phyloP scores from a whole-genome alignment of 2,797 vertebrate genomes.

The Syngnathus rostellatus region DNA sequence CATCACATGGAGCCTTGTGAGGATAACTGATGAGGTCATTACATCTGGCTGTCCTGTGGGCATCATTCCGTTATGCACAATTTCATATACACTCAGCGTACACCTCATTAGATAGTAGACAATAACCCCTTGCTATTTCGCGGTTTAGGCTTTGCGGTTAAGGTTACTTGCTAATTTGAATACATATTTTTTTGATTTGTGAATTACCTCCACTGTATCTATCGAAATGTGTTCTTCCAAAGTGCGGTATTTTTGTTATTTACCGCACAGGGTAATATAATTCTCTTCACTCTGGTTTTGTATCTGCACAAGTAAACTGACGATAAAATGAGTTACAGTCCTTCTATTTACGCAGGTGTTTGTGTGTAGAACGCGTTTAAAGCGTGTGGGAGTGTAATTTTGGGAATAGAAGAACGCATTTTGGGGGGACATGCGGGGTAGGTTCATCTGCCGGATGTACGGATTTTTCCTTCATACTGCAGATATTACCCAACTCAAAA shows the following conservation, averaged over 20 bases:
- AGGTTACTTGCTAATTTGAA: background rate
- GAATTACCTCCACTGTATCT: background rate
- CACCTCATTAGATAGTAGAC: background rate
- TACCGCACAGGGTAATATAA: background rate
- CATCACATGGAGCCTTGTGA: conserved; percentile 14
- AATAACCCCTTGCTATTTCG: background rate
- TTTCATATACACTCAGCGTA: background rate
- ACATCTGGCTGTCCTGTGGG: conserved; percentile 13
- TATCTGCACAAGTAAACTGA: no score
- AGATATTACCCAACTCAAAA: no score
- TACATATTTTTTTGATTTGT: background rate
- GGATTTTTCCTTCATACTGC: no score
- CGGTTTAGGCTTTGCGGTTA: background rate
- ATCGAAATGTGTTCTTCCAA: background rate
- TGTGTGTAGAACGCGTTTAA: background rate
- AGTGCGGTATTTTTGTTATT: background rate
- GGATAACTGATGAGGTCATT: conserved; percentile 30
- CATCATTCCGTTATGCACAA: conserved; percentile 11
- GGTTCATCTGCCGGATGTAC: no score
- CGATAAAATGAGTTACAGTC: no score
- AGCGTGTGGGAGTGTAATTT: background rate
- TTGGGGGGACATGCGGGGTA: background rate
- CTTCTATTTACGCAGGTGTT: background rate
- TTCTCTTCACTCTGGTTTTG: background rate
- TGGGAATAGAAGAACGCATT: background rate